These are phyloP conservation scores for Gadopsis marmoratus DNA, from an alignment of 2,797 vertebrate species.

Conservation along the genomic window DNA sequence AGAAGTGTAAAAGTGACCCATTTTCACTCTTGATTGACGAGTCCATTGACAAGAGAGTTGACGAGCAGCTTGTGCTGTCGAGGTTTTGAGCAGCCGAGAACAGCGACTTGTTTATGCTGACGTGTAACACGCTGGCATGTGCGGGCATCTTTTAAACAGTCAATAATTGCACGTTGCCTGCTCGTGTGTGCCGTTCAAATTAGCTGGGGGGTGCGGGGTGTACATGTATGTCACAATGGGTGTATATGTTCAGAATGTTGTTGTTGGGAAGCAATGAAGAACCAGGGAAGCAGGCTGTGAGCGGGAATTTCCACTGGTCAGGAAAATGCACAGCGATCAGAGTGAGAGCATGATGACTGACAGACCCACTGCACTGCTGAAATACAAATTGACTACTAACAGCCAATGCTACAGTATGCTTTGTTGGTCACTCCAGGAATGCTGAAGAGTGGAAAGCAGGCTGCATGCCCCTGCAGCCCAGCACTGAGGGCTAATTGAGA, in stretches of 20 bases:
- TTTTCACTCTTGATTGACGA: constrained; percentile 57
- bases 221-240: constrained; percentile 3
- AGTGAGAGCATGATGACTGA: constrained; percentile 24
- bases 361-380: constrained; percentile 34
- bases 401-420: constrained; percentile 8
- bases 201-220: not conserved
- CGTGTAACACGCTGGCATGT: constrained; percentile 42
- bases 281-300: constrained; percentile 7
- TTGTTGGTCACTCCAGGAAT: constrained; percentile 36
- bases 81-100: constrained; percentile 45
- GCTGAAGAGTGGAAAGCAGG: constrained; percentile 25
- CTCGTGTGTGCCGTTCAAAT: constrained; percentile 22
- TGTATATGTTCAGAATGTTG: constrained; percentile 21
- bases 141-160: constrained; percentile 45
- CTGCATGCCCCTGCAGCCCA: not conserved
- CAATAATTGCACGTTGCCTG: constrained; percentile 15
- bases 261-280: constrained; percentile 34
- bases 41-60: constrained; percentile 51
- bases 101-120: constrained; percentile 55
- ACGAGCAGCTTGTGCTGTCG: constrained; percentile 45
- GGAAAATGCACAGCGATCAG: constrained; percentile 39
- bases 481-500: constrained; percentile 17
- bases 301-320: constrained; percentile 17
- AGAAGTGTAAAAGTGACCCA: constrained; percentile 43
- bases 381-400: constrained; percentile 42